Conservation (phyloP, 2,797 vertebrate genomes). For the Enteromius mattozi region DNA sequence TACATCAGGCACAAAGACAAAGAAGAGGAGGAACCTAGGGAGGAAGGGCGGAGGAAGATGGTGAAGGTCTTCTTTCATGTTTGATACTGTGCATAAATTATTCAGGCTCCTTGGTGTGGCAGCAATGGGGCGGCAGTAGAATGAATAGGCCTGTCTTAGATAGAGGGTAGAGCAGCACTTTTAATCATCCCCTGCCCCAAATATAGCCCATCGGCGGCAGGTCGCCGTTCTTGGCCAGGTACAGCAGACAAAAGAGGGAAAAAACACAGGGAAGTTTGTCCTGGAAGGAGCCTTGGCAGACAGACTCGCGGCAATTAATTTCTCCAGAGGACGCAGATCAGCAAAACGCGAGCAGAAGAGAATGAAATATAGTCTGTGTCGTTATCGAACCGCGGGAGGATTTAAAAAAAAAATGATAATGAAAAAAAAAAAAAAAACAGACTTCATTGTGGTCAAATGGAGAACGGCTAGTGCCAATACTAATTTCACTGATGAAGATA, state of each 20-base stretch:
- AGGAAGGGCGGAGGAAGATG: conserved; percentile 45
- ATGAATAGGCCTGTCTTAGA: conserved; percentile 84
- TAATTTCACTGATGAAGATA: conserved; percentile 79
- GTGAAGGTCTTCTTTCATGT: conserved; percentile 83
- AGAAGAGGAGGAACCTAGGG: conserved; percentile 27
- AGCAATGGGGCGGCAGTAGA: conserved; percentile 77
- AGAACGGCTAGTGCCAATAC: conserved; percentile 77
- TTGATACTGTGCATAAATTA: conserved; percentile 87
- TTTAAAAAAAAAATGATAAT: conserved; percentile 69
- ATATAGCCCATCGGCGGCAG: conserved; percentile 75
- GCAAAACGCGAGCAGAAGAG: conserved; percentile 40
- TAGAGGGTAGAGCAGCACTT: conserved; percentile 81
- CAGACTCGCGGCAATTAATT: conserved; percentile 61
- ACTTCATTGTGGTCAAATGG: conserved; percentile 74
- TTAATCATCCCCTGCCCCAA: conserved; percentile 83
- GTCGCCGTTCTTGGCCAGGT: conserved; percentile 59
- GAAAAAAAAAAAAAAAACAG: conserved; percentile 67
- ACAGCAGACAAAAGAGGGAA: conserved; percentile 51
- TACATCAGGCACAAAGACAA: conserved; percentile 18
- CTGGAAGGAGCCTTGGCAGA: conserved; percentile 51
- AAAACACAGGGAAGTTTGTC: conserved; percentile 49
- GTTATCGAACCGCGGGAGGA: conserved; percentile 64
- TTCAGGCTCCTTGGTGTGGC: conserved; percentile 78
- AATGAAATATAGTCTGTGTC: conserved; percentile 67
- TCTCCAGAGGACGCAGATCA: conserved; percentile 55